Evolutionary conservation across 2,113 vertebrate genomes (phyloP), one percentile per base, ranked within the genome.

Genomic region (Megaceryle maxima): DNA sequence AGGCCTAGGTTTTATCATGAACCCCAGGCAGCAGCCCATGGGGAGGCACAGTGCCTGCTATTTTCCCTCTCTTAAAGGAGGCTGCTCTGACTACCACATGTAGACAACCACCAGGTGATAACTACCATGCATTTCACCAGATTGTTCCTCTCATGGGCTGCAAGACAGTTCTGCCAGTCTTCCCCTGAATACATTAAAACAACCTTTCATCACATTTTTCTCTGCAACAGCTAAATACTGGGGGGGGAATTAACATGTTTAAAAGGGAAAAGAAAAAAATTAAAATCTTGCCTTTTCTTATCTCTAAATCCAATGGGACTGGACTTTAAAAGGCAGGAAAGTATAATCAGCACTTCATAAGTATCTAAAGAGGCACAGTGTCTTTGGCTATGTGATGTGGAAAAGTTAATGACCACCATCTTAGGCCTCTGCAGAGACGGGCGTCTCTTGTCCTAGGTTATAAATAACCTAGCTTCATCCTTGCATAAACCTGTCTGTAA

Each of bases 321-420:
- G 16, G 77, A 73, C 41, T 89, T 83, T 44, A 63, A 93, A 69
- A 60, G 74, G 17, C 13, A 74, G 6, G 31, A 86, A 69, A 89
- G 44, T 12, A 75, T 25, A 91, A 92, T 37, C 62, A 83, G 11
- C 81, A 57, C 44, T 87, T 95, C 41, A 91, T 35, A 94, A 91
- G 25, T 21, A 75, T 48, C 66, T 67, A 51, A 51, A 92, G 87
- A 62, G 9, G 41, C 26, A 79, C 0, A 0, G 50, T 21, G 85
- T 66, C 50, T 48, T 79, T 79, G 10, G 50, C 81, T 85, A 85
- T 10, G 44, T 26, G 41, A 87, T 55, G 55, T 55, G 78, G 67
- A 89, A 90, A 92, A 96, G 50, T 73, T 85, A 95, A 87, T 46
- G 41, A 87, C 35, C 33, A 82, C 14, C n/a, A 79, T 69, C 75